Base-by-base conservation (phyloP, 2,888 invertebrate genomes). In the Chouioia cunea region DNA sequence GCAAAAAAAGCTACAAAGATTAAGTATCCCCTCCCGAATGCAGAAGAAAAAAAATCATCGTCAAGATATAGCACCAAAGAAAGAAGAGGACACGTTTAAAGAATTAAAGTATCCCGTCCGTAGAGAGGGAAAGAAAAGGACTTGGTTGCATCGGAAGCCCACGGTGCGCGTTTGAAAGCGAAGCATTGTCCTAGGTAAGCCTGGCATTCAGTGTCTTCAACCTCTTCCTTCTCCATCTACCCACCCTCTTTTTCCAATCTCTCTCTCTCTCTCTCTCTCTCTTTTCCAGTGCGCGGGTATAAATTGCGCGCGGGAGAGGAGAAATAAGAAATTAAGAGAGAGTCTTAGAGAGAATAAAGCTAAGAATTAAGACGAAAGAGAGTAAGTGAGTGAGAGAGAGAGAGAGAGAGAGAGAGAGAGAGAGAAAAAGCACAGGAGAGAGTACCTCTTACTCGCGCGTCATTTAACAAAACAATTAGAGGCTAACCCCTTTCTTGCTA, bases 391-490 rank as follows among this genome's bases (percentile, higher is more conserved):
- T n/a, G n/a, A n/a, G n/a, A n/a, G n/a, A n/a, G n/a, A n/a, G n/a
- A 66, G 76, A 76, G 68, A 73, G 73, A 70, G 73, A 62, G 65
- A 63, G 46, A 56, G 62, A 71, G 68, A 67, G 54, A 67, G 60
- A 65, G 71, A 62, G 62, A 68, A 65, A 69, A 72, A 60, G 73
- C 59, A 70, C 70, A 76, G 70, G 73, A 70, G 77, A 78, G 78
- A 80, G 80, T 80, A 73, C 76, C 85, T 85, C 85, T 85, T 85
- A 85, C 85, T 85, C 82, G 83, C 85, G 85, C 83, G 84, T 85
- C 85, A 85, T 85, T 85, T 85, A 85, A 85, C 85, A 85, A 85
- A 85, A 85, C 85, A 85, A 85, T 85, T 85, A 85, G 84, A 84
- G 82, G 84, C 84, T 85, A 85, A 85, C 85, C 83, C 85, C 85